Conservation (phyloP, 2,797 vertebrate species). For the Coranthus polyacanthus region DNA sequence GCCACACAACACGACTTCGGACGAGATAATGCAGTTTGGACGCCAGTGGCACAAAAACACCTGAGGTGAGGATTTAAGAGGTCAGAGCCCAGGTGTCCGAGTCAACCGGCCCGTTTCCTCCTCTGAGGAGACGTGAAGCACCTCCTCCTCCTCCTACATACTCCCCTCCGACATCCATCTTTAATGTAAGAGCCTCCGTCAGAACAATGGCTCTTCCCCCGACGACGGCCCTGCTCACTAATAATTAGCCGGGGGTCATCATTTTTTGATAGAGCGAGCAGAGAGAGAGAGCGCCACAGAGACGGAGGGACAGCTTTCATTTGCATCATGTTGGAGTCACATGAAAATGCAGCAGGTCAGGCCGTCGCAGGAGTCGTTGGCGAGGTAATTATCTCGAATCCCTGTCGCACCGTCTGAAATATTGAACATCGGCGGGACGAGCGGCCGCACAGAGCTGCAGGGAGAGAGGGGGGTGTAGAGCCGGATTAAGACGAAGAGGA, state of each 20-base stretch:
- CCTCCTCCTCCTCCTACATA: constrained; percentile 43
- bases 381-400: constrained; percentile 73
- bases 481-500: background rate
- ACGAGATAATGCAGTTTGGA: constrained; percentile 6
- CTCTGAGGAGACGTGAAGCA: too few species aligned
- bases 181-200: constrained; percentile 76
- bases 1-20: constrained; percentile 1
- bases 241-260: constrained; percentile 82
- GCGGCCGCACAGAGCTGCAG: constrained; percentile 22
- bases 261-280: constrained; percentile 78
- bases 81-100: constrained; percentile 29
- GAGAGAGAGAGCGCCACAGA: constrained; percentile 30
- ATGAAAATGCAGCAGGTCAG: constrained; percentile 73
- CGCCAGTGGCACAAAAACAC: constrained; percentile 30
- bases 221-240: constrained; percentile 44
- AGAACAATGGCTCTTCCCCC: constrained; percentile 73
- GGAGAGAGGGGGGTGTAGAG: background rate
- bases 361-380: constrained; percentile 47
- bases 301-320: constrained; percentile 69
- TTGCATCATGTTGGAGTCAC: constrained; percentile 72
- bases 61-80: constrained; percentile 59
- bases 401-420: constrained; percentile 68
- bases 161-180: constrained; percentile 71
- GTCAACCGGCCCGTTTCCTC: constrained; percentile 41
- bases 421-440: constrained; percentile 54